Evolutionary conservation across 2,888 invertebrate genomes (phyloP), one percentile per base, ranked within the genome.

Genomic region (Drosophila lutescens): DNA sequence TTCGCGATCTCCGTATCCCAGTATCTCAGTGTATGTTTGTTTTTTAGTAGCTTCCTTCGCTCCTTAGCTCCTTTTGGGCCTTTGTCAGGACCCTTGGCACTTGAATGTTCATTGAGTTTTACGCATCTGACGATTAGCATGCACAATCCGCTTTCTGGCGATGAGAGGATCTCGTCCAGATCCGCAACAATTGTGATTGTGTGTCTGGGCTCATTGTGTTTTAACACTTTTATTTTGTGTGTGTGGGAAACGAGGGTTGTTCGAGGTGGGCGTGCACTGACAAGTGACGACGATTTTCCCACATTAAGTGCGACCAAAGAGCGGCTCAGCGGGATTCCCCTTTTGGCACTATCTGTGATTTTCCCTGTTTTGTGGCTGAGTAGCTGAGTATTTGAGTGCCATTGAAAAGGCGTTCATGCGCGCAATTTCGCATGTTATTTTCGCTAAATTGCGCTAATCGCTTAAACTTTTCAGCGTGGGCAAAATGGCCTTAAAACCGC

Each of bases 81-180:
- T 30, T 54, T 59, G 46, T 46, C 58, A 44, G 62, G 36, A 46
- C 32, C 57, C 54, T 15, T 36, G 74, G 63, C 73, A 53, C 88
- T 85, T 76, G 74, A 83, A 63, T 80, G 77, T 57, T 83, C 84
- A 78, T 77, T 81, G 88, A 86, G 88, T 74, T 84, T 82, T 77
- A 80, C 80, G 78, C 82, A 81, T 84, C 60, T 79, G 74, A 78
- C 82, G 90, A 89, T 90, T 91, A 90, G 89, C 89, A 86, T 88
- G 59, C 77, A 76, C 72, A 90, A 90, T 89, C 90, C 88, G 91
- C 88, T 90, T 90, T 89, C 23, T 55, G 56, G 55, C 34, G 56
- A 55, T 53, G 84, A 78, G 79, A 86, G 79, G 86, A 90, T 88
- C 75, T 58, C 30, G 8, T 7, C 40, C 34, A 26, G 72, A 72